Evolutionary conservation across 2,888 invertebrate species (phyloP), one percentile per base, ranked within the genome.

Genomic region (Pristionchus maxplancki): DNA sequence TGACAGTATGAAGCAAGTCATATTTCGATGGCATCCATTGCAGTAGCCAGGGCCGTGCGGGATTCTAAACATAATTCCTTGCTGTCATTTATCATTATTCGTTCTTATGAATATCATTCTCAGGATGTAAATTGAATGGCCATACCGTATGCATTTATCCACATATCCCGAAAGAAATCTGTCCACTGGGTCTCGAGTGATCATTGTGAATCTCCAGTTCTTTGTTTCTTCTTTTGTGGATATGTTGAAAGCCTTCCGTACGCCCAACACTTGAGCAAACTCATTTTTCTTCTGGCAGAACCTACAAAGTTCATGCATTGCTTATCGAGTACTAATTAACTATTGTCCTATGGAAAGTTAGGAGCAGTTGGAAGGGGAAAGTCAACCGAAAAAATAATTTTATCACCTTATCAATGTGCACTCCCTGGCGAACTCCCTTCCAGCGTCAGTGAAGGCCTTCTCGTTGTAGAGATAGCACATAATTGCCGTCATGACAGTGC

Each of bases 111-210:
- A n/a, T n/a, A n/a, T n/a, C 40, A n/a, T 8, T 82, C 34, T 74
- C 78, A 34, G 48, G 48, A 13, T 28, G n/a, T n/a, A n/a, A n/a
- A n/a, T n/a, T n/a, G n/a, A n/a, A n/a, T n/a, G n/a, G n/a, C n/a
- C 64, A 13, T 87, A 93, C 93, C 93, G 89, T 67, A 93, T 92
- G 86, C 93, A 93, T 89, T 93, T 91, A 90, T 93, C 93, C 86
- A 93, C 92, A 89, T 91, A 93, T n/a, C 93, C 93, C 34, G 93
- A 92, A 34, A 93, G 82, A 87, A 93, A 93, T 87, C 93, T 89
- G 71, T 93, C 93, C 24, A 93, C 89, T 15, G 93, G 93, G 67
- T 93, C 93, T 9, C 93, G 89, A 28, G 93, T 92, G 40, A 93
- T 91, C 90, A 88, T 88, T 5, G 81, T 88, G 81, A 88, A 88